Evolutionary conservation across 2,888 invertebrate genomes (phyloP), one percentile per base, ranked within the genome.

Genomic region (Cheilosia vulpina): DNA sequence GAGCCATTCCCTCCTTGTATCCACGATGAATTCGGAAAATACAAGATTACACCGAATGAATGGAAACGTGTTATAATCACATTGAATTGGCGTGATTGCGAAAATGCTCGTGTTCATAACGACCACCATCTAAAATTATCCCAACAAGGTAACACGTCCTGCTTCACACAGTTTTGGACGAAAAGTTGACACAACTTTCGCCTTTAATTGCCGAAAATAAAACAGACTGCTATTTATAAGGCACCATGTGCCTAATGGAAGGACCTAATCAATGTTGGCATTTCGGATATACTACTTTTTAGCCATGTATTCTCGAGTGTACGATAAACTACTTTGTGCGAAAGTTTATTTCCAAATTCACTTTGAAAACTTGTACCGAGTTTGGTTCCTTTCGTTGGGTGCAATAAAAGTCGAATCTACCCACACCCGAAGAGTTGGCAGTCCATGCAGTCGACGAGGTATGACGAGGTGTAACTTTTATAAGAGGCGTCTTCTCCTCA

Each of bases 271-370:
- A 65, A 76, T 41, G 65, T 50, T 66, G 50, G 41, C 72, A 57
- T 65, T 66, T 47, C 45, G 15, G 27, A 7, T 71, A 17, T 13
- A 38, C 27, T 52, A 41, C n/a, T 55, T 63, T 13, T 31, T 17
- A 17, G 27, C 38, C 38, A 4, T 38, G 38, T 38, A 11, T 21
- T 0, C n/a, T 5, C 50, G 41, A 58, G 77, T 66, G 71, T 82
- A n/a, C 27, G 27, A 45, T 41, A 72, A 83, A 83, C 66, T 73
- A 79, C 43, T 57, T 3, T 52, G 19, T 6, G 38, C n/a, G 27
- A 69, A 79, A 84, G 52, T 84, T 84, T 79, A 75, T 69, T 63
- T 58, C 50, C 21, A 69, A 79, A 79, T 79, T 63, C 63, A 84
- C 73, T 84, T 69, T 57, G n/a, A 17, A 27, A 79, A 84, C 45